Evolutionary conservation across 2,113 vertebrate genomes (phyloP).

Genomic region (Malurus cyaneus): DNA sequence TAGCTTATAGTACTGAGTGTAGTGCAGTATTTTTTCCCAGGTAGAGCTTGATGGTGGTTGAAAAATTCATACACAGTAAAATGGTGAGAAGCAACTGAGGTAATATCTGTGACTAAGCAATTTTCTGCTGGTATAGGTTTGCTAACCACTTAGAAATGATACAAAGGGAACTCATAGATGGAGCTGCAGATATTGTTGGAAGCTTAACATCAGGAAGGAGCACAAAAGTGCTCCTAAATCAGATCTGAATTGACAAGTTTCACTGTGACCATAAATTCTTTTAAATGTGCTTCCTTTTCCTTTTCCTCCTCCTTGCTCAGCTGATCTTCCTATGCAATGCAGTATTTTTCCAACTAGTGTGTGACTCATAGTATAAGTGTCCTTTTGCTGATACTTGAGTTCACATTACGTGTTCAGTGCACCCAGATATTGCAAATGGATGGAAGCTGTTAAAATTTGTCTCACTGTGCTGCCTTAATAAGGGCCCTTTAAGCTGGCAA

Average conservation of each 20-base stretch:
- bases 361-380: neutral
- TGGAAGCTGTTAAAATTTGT: neutral
- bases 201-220: neutral
- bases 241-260: neutral
- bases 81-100: neutral
- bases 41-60: neutral
- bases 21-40: neutral
- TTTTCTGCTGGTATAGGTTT: neutral
- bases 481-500: neutral
- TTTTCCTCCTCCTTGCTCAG: neutral
- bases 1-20: neutral
- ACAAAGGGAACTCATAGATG: neutral
- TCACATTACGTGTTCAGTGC: neutral
- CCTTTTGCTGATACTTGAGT: neutral
- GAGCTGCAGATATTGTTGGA: neutral
- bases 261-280: neutral
- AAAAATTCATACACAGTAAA: neutral
- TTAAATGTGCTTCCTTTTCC: neutral
- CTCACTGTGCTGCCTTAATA: neutral
- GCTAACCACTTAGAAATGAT: neutral
- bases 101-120: neutral
- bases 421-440: neutral
- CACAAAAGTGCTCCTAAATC: neutral
- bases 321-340: neutral
- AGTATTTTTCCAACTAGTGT: neutral